Conservation (phyloP, 1,140 invertebrate genomes). For the Dendroctonus valens region DNA sequence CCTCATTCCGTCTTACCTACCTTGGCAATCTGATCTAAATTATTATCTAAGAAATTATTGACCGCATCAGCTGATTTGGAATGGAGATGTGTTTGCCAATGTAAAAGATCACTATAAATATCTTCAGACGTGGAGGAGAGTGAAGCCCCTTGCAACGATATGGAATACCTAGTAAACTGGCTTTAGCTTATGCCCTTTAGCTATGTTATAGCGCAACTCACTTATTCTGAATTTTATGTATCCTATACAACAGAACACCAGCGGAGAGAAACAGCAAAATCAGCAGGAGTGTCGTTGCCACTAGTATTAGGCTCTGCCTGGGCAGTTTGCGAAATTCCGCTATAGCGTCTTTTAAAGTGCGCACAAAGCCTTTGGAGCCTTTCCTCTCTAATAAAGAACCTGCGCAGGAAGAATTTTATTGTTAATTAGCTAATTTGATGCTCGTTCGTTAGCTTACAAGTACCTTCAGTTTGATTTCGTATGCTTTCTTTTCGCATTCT, state of each 20-base stretch:
- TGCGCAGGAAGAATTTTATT: neutral
- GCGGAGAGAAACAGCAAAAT: slow-evolving; percentile 53
- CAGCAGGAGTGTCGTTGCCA: slow-evolving; percentile 51
- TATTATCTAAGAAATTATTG: slow-evolving; percentile 61
- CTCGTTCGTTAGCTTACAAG: neutral
- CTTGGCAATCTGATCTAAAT: slow-evolving; percentile 62
- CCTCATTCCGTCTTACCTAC: slow-evolving; percentile 41
- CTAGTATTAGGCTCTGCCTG: slow-evolving; percentile 48
- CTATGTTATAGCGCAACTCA: slow-evolving; percentile 15
- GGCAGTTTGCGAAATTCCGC: slow-evolving; percentile 40
- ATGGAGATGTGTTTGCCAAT: slow-evolving; percentile 61
- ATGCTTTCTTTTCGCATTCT: slow-evolving; percentile 30
- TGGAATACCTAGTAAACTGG: slow-evolving; percentile 23
- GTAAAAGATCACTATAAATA: slow-evolving; percentile 59
- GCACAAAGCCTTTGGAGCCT: slow-evolving; percentile 31
- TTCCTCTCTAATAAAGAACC: slow-evolving; percentile 29
- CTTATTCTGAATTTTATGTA: slow-evolving; percentile 52
- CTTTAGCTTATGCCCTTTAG: neutral
- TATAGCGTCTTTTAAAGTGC: slow-evolving; percentile 37
- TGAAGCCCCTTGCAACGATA: slow-evolving; percentile 40
- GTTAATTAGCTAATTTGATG: neutral
- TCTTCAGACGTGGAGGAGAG: slow-evolving; percentile 51
- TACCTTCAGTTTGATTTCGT: slow-evolving; percentile 31
- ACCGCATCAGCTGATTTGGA: slow-evolving; percentile 60
- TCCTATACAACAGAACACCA: slow-evolving; percentile 51